These are phyloP conservation scores for Hemithea aestivaria DNA, from an alignment of 2,888 invertebrate species.

Conservation along the genomic window DNA sequence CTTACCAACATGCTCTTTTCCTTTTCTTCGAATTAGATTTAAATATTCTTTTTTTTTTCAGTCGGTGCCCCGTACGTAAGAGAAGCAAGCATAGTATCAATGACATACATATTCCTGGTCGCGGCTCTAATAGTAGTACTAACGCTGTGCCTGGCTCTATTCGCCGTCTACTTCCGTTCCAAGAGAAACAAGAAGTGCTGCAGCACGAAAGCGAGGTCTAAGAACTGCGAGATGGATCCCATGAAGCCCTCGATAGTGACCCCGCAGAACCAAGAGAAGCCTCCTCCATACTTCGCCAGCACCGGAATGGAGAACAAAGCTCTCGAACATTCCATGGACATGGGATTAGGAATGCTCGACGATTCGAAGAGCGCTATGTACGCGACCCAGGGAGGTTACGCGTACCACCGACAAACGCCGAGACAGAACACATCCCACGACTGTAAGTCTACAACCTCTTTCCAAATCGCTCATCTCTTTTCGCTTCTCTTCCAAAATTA, in stretches of 20 bases:
- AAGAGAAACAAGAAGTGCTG: conserved; percentile 89
- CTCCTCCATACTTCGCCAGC: conserved; percentile 93
- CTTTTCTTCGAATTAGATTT: too few relatives aligned
- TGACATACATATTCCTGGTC: conserved; percentile 83
- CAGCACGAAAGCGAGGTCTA: conserved; percentile 89
- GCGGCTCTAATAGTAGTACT: conserved; percentile 81
- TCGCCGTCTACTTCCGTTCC: conserved; percentile 85
- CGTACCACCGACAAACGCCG: conserved; percentile 87
- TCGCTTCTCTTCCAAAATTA: conserved; percentile 18
- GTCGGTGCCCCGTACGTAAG: conserved; percentile 90
- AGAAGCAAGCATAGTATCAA: conserved; percentile 87
- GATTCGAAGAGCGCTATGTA: conserved; percentile 92
- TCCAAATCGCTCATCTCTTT: conserved; percentile 6
- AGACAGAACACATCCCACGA: conserved; percentile 86
- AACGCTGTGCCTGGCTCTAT: conserved; percentile 83
- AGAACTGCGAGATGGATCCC: conserved; percentile 95
- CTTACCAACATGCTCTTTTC: conserved; percentile 1
- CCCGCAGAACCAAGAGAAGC: conserved; percentile 92
- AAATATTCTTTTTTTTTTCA: conserved; percentile 48
- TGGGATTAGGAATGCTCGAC: conserved; percentile 86
- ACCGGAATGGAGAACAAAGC: conserved; percentile 94
- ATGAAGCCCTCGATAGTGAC: conserved; percentile 91
- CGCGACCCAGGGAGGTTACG: conserved; percentile 90
- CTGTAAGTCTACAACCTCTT: conserved; percentile 79
- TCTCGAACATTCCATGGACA: conserved; percentile 92